A percentile compares a stretch with the other conserved stretches of the same genome.
phyloP scores from a whole-genome alignment of 1,140 invertebrate genomes.

The Akabosia matsudoensis region DNA sequence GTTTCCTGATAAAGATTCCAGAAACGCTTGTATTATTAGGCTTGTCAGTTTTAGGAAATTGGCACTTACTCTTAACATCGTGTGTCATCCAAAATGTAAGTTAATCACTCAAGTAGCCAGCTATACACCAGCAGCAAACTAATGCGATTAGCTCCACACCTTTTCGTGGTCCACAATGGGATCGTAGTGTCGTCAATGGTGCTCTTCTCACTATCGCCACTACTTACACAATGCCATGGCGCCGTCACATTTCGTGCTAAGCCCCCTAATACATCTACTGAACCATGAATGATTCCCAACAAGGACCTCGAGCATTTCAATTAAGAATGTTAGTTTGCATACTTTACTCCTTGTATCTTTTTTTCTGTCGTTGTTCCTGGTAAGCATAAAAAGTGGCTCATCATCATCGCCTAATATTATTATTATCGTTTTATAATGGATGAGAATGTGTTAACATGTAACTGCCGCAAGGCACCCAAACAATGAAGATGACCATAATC shows the following conservation, averaged over 20 bases:
- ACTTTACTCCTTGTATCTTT: not conserved
- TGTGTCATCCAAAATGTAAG: not conserved
- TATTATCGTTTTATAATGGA: not conserved
- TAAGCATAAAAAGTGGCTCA: conserved; percentile 11
- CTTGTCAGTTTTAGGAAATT: not conserved
- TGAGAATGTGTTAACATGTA: not conserved
- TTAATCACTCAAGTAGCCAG: not conserved
- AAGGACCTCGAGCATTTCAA: not conserved
- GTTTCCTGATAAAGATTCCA: no score
- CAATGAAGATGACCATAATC: not conserved
- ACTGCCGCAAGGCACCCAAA: not conserved
- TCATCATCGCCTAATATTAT: not conserved
- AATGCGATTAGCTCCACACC: not conserved
- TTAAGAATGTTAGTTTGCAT: not conserved
- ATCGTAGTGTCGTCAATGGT: not conserved
- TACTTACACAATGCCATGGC: conserved; percentile 18
- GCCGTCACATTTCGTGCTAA: not conserved
- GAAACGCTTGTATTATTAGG: no score
- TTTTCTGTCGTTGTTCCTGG: conserved; percentile 10
- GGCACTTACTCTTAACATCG: not conserved
- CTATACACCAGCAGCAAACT: not conserved
- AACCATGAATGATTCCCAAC: not conserved
- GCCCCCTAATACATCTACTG: not conserved
- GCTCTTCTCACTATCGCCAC: conserved; percentile 4
- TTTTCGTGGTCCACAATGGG: not conserved